phyloP scores from a whole-genome alignment of 2,888 invertebrate species.

The Eupithecia subfuscata region DNA sequence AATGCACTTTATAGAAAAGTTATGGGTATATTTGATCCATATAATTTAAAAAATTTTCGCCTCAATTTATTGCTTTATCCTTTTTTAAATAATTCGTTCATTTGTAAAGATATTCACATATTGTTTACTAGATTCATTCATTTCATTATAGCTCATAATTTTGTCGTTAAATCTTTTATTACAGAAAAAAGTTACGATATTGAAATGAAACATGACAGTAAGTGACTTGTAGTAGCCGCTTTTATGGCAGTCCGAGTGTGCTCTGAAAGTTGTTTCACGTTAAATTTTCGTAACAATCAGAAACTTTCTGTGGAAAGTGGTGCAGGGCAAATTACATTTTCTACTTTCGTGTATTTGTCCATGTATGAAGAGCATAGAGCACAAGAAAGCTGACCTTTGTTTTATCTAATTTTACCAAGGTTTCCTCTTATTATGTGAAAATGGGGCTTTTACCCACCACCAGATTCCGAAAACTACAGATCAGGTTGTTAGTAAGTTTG shows the following conservation, averaged over 20 bases:
- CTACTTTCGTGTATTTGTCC: slow-evolving; percentile 9
- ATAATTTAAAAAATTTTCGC: not conserved
- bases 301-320: slow-evolving; percentile 28
- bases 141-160: not conserved
- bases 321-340: slow-evolving; percentile 14
- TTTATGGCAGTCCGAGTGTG: slow-evolving; percentile 19
- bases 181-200: not conserved
- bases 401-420: not conserved
- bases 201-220: slow-evolving; percentile 8
- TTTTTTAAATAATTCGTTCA: not conserved
- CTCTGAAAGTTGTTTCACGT: slow-evolving; percentile 20
- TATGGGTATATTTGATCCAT: not conserved
- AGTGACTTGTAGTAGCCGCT: slow-evolving; percentile 17
- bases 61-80: not conserved
- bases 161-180: not conserved
- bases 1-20: not conserved
- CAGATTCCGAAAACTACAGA: not conserved
- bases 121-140: not conserved
- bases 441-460: not conserved
- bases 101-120: not conserved
- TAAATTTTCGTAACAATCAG: slow-evolving; percentile 23
- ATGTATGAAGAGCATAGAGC: not conserved
- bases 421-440: not conserved
- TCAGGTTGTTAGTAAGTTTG: not conserved
- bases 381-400: not conserved